Evolutionary conservation across 2,113 vertebrate species (phyloP).

Genomic region (Chlorodrepanis virens): DNA sequence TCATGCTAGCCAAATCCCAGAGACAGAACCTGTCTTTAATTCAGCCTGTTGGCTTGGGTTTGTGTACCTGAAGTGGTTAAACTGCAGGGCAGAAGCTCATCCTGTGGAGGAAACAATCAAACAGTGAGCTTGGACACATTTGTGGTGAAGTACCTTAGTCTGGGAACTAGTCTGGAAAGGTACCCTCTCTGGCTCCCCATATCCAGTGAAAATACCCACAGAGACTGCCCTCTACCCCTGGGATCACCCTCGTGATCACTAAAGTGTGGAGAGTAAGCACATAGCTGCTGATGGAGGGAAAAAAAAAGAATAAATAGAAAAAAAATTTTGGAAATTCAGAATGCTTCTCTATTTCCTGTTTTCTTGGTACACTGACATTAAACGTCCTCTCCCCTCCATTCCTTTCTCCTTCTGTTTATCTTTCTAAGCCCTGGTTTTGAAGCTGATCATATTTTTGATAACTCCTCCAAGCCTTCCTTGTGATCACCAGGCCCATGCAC

Average conservation of each 20-base stretch:
- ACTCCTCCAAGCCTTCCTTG: neutral
- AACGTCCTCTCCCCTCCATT: neutral
- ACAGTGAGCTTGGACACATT: neutral
- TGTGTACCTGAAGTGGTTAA: neutral
- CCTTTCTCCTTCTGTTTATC: neutral
- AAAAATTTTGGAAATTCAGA: neutral
- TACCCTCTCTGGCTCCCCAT: neutral
- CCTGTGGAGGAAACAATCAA: neutral
- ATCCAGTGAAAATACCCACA: neutral
- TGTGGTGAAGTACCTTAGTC: neutral
- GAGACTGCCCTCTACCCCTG: fast-evolving
- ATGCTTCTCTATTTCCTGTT: neutral
- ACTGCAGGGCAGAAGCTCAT: neutral
- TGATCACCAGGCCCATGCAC: neutral
- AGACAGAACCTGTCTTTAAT: neutral
- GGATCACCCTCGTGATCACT: neutral
- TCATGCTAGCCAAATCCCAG: neutral
- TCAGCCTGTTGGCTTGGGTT: neutral
- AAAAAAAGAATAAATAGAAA: neutral
- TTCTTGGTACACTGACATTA: neutral
- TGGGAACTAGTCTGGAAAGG: neutral
- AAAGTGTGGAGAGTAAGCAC: neutral
- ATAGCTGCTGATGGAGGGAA: neutral
- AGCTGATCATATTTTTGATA: neutral
- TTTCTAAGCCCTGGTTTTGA: neutral